These are phyloP conservation scores for Torymus aiolomorphi DNA, from an alignment of 2,888 invertebrate species.

Conservation along the genomic window DNA sequence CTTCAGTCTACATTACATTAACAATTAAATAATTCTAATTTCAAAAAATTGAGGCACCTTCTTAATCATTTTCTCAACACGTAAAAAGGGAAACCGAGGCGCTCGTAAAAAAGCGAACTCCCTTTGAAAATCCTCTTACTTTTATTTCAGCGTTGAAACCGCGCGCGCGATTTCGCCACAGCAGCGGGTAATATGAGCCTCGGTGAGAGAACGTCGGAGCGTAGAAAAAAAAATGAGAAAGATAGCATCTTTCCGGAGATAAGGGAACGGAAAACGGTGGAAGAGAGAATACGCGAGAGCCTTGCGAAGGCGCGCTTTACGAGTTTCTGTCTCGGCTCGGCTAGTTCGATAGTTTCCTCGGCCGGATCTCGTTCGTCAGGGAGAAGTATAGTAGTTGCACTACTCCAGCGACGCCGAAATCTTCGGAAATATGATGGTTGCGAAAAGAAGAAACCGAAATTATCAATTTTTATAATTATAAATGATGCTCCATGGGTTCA, in stretches of 20 bases:
- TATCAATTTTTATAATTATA: no score
- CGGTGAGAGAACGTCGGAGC: not conserved
- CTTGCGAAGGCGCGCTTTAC: slow-evolving; percentile 40
- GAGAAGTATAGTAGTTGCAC: not conserved
- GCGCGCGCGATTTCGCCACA: not conserved
- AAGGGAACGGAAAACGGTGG: slow-evolving; percentile 49
- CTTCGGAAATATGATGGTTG: no score
- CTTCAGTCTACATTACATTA: no score
- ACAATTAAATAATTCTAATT: no score
- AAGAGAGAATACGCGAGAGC: slow-evolving; percentile 8
- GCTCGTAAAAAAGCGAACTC: slow-evolving; percentile 14
- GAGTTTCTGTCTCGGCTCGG: slow-evolving; percentile 52
- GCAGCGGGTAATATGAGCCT: slow-evolving; percentile 22
- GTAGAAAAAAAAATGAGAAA: slow-evolving; percentile 24
- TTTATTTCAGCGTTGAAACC: slow-evolving; percentile 29
- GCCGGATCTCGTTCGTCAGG: slow-evolving; percentile 21
- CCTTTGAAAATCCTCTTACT: slow-evolving; percentile 12
- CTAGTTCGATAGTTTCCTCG: slow-evolving; percentile 47
- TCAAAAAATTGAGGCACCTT: no score
- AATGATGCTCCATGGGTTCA: no score
- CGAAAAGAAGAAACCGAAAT: no score
- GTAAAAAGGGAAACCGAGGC: not conserved
- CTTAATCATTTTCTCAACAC: not conserved
- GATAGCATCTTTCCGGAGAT: slow-evolving; percentile 43
- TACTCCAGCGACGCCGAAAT: not conserved